These are phyloP conservation scores for Pholis gunnellus DNA, from an alignment of 2,113 vertebrate species.

Conservation along the genomic window DNA sequence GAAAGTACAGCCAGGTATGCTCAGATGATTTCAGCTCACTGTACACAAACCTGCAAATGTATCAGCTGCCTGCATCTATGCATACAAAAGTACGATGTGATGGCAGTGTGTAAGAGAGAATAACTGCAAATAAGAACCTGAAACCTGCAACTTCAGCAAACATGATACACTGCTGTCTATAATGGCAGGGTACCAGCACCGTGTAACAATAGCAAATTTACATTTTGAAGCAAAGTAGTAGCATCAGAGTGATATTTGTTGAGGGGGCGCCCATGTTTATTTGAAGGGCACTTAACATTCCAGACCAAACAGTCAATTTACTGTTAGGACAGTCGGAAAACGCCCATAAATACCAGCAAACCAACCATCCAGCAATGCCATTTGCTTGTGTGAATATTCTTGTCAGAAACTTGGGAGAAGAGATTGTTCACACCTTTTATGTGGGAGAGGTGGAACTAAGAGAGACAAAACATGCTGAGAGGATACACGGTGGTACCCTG, in stretches of 20 bases:
- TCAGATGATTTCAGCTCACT: conserved; percentile 21
- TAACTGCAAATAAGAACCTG: conserved; percentile 41
- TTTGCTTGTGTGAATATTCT: conserved; percentile 25
- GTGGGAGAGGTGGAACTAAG: conserved; percentile 36
- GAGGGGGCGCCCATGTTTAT: conserved; percentile 22
- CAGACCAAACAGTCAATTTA: conserved; percentile 19
- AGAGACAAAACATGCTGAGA: conserved; percentile 42
- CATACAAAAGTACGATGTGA: conserved; percentile 18
- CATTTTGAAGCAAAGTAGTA: conserved; percentile 9
- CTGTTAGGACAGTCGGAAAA: conserved; percentile 1
- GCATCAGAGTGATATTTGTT: conserved; percentile 24
- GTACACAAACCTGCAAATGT: conserved; percentile 17
- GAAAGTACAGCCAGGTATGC: neutral
- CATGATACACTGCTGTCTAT: conserved; percentile 9
- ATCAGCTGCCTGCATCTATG: conserved; percentile 37
- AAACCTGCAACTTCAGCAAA: conserved; percentile 54
- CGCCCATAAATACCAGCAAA: conserved; percentile 26
- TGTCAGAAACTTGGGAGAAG: conserved; percentile 21
- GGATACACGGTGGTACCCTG: conserved; percentile 24
- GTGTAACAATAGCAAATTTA: conserved; percentile 25
- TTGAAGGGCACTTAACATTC: conserved; percentile 23
- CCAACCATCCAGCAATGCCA: neutral
- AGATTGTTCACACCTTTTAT: conserved; percentile 49
- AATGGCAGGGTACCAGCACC: conserved; percentile 15
- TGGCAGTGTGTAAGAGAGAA: conserved; percentile 19